Evolutionary conservation across 2,797 vertebrate species (phyloP).

Genomic region (Enteromius afrohamiltoni): DNA sequence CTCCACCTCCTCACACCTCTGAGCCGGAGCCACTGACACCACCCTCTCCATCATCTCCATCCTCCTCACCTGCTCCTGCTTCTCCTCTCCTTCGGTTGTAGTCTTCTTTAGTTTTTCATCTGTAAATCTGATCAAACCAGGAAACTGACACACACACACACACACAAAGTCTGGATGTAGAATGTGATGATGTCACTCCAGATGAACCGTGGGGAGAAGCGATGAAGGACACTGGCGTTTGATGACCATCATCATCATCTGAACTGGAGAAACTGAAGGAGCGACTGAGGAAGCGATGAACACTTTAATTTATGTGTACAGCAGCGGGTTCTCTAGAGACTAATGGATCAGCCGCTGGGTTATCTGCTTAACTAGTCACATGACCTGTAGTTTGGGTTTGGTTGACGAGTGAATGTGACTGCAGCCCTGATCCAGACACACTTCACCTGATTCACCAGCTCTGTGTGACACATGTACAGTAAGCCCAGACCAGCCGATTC

Average conservation of each 20-base stretch:
- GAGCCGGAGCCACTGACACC: slow-evolving; percentile 62
- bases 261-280: not conserved
- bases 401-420: not conserved
- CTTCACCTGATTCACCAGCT: not conserved
- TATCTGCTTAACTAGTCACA: slow-evolving; percentile 3
- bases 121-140: slow-evolving; percentile 18
- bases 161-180: not conserved
- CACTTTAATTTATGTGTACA: slow-evolving; percentile 58
- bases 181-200: slow-evolving; percentile 53
- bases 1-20: slow-evolving; percentile 89
- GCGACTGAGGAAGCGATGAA: slow-evolving; percentile 20
- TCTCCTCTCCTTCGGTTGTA: slow-evolving; percentile 16
- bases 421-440: slow-evolving; percentile 13
- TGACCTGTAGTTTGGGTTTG: slow-evolving; percentile 10
- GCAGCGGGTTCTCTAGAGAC: slow-evolving; percentile 26
- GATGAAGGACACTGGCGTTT: not conserved
- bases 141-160: slow-evolving; percentile 22
- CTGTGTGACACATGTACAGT: not conserved
- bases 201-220: not conserved
- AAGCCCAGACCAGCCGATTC: not conserved
- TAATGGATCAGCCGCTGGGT: not conserved
- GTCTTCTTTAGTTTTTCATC: slow-evolving; percentile 3
- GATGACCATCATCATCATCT: not conserved
- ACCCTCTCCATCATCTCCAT: slow-evolving; percentile 16
- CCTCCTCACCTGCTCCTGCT: slow-evolving; percentile 13